phyloP scores from a whole-genome alignment of 1,140 invertebrate species.

The Cydia pomonella region DNA sequence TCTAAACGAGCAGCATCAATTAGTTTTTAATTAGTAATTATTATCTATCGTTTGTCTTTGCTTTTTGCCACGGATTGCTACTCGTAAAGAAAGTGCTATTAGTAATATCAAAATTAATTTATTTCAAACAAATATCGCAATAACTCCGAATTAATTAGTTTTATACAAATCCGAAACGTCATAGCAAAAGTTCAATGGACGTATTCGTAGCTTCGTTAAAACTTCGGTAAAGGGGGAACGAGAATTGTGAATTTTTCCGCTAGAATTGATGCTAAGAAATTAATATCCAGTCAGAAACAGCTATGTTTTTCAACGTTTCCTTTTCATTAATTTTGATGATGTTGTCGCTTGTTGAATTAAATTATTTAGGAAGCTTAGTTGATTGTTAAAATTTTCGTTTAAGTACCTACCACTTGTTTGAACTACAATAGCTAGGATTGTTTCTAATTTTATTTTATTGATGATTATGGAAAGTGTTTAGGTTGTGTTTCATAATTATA shows the following conservation, averaged over 20 bases:
- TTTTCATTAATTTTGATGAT: not conserved
- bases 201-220: constrained; percentile 36
- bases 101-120: constrained; percentile 38
- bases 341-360: not conserved
- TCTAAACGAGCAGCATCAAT: not conserved
- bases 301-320: constrained; percentile 2
- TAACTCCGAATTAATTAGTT: not conserved
- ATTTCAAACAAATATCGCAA: not conserved
- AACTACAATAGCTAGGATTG: no score
- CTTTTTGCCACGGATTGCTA: no score
- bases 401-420: not conserved
- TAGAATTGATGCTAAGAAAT: constrained; percentile 36
- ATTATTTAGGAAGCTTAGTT: not conserved
- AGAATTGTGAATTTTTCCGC: constrained; percentile 36
- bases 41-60: no score
- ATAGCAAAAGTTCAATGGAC: constrained; percentile 24
- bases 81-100: constrained; percentile 24
- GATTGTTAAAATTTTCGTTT: not conserved
- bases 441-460: no score
- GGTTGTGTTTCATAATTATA: no score
- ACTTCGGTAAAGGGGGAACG: constrained; percentile 31
- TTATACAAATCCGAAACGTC: constrained; percentile 17
- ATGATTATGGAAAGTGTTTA: no score
- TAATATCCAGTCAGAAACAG: not conserved
- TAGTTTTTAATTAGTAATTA: constrained; percentile 36